Conservation (phyloP, 2,888 invertebrate species). For the Charanyca ferruginea region DNA sequence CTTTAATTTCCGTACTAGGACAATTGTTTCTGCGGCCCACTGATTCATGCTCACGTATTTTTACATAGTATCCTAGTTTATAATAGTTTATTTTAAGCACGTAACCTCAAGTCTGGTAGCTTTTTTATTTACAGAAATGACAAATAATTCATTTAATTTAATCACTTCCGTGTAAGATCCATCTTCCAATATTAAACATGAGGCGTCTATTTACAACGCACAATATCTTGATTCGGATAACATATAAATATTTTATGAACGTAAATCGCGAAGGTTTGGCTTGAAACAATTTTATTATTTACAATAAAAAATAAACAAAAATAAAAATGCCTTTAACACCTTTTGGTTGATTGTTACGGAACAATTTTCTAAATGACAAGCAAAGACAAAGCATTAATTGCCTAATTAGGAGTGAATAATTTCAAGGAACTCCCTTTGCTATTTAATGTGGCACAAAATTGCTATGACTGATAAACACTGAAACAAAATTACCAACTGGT, state of each 20-base stretch:
- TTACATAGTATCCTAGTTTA: neutral
- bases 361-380: neutral
- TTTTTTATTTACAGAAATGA: neutral
- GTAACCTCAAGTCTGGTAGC: neutral
- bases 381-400: neutral
- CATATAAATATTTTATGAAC: constrained; percentile 1
- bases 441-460: too few species aligned
- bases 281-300: constrained; percentile 19
- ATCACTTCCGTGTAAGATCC: constrained; percentile 1
- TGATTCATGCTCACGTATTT: neutral
- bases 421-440: too few species aligned
- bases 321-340: neutral
- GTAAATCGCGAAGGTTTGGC: constrained; percentile 22
- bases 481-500: too few species aligned
- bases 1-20: constrained; percentile 12
- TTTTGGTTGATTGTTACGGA: neutral
- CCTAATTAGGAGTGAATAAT: too few species aligned
- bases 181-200: neutral
- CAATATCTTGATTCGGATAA: neutral
- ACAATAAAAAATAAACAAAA: constrained; percentile 17
- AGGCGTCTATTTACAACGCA: neutral
- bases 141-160: neutral
- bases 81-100: neutral
- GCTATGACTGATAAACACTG: too few species aligned
- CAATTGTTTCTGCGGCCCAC: neutral